These are phyloP conservation scores for Zaprionus tsacasi DNA, from an alignment of 1,140 invertebrate genomes.

Conservation along the genomic window DNA sequence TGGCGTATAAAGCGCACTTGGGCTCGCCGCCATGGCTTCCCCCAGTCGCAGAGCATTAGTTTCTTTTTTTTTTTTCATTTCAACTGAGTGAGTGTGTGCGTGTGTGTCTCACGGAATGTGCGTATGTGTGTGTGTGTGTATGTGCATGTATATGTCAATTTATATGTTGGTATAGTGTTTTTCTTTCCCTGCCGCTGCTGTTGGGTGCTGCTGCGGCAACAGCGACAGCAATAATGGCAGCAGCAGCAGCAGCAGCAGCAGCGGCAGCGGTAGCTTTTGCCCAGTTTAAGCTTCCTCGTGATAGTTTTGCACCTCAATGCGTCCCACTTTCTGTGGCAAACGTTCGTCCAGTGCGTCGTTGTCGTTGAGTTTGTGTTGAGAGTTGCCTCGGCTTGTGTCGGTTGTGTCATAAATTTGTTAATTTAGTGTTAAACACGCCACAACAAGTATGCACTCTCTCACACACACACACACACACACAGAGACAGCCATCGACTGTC, in stretches of 20 bases:
- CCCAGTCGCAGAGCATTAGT: slow-evolving; percentile 6
- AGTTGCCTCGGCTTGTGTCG: slow-evolving; percentile 5
- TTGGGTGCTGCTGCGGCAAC: slow-evolving; percentile 16
- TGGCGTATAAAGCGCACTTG: background rate
- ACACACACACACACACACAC: slow-evolving; percentile 12
- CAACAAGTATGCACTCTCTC: slow-evolving; percentile 13
- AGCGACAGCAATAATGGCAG: background rate
- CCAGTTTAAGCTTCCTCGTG: slow-evolving; percentile 1
- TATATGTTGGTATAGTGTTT: slow-evolving; percentile 30
- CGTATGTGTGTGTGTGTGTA: slow-evolving; percentile 13
- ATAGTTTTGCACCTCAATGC: slow-evolving; percentile 12
- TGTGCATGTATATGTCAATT: slow-evolving; percentile 13
- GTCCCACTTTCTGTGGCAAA: background rate
- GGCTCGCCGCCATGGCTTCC: slow-evolving; percentile 12
- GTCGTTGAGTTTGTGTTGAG: background rate
- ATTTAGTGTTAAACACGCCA: slow-evolving; percentile 47
- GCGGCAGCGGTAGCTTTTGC: background rate
- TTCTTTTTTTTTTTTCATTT: slow-evolving; percentile 25
- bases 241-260: background rate
- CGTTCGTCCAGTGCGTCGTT: slow-evolving; percentile 1
- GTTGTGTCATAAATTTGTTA: slow-evolving; percentile 47
- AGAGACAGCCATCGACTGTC: slow-evolving; percentile 1
- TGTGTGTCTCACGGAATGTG: background rate
- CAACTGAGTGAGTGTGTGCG: slow-evolving; percentile 10
- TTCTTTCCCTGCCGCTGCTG: slow-evolving; percentile 28